Evolutionary conservation across 2,113 vertebrate genomes (phyloP).

Genomic region (Odocoileus hemionus): DNA sequence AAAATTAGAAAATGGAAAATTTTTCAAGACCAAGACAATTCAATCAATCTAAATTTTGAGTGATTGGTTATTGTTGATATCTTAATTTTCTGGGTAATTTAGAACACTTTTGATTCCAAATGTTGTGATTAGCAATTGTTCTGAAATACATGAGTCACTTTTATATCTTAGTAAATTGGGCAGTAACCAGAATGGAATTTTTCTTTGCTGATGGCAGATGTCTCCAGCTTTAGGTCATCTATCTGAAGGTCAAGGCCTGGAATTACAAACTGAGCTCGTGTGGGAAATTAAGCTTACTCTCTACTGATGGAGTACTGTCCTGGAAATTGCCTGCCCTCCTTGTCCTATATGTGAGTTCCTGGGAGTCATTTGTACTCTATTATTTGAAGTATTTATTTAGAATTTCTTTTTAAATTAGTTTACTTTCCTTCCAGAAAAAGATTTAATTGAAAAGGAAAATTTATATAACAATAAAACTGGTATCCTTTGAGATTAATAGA

Average conservation of each 20-base stretch:
- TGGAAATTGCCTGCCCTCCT: not conserved
- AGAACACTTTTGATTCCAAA: slow-evolving; percentile 28
- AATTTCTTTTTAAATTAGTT: slow-evolving; percentile 39
- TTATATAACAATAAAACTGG: slow-evolving; percentile 2
- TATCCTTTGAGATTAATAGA: not conserved
- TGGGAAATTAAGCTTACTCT: slow-evolving; percentile 7
- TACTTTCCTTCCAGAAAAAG: slow-evolving; percentile 10
- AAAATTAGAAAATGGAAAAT: not conserved
- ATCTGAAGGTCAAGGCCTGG: slow-evolving; percentile 32
- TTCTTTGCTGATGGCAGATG: slow-evolving; percentile 16
- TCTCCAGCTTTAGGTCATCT: slow-evolving; percentile 5
- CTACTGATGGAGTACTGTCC: not conserved
- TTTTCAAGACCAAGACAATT: not conserved
- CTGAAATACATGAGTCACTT: slow-evolving; percentile 24
- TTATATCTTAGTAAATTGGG: slow-evolving; percentile 11
- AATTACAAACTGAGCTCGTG: not conserved
- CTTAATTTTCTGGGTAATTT: slow-evolving; percentile 43
- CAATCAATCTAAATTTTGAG: slow-evolving; percentile 35
- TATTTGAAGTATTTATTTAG: slow-evolving; percentile 27
- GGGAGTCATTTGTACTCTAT: not conserved
- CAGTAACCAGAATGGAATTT: slow-evolving; percentile 33
- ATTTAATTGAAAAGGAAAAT: slow-evolving; percentile 32
- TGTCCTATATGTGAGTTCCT: not conserved
- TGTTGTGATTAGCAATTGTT: slow-evolving; percentile 33
- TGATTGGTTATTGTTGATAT: not conserved